A percentile compares a stretch with the other conserved stretches of the same genome.
phyloP scores from a whole-genome alignment of 2,888 invertebrate genomes.

The Arenicola marina region DNA sequence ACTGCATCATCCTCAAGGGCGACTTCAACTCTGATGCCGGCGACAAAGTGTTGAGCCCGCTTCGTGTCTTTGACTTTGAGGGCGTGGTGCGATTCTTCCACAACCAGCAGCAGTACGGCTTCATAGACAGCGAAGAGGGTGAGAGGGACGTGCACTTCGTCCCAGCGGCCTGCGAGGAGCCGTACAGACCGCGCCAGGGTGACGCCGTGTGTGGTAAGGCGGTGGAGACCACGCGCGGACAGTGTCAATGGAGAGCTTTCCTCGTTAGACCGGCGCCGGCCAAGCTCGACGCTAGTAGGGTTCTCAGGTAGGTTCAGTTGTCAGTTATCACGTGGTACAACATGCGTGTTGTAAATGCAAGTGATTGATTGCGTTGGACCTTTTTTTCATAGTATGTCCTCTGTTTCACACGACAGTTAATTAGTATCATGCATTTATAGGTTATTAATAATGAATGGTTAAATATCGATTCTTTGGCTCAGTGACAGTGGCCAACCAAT shows the following conservation, averaged over 20 bases:
- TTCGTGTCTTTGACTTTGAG: neutral
- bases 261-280: too few species aligned
- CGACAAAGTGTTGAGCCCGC: neutral
- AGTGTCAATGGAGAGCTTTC: conserved; percentile 2
- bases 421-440: too few species aligned
- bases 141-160: neutral
- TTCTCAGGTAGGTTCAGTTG: too few species aligned
- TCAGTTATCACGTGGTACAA: too few species aligned
- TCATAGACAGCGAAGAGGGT: neutral
- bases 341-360: too few species aligned
- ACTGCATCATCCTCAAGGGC: neutral
- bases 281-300: too few species aligned
- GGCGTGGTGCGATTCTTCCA: neutral
- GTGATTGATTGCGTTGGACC: too few species aligned
- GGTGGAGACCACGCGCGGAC: neutral
- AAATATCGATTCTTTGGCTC: too few species aligned
- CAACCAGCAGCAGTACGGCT: neutral
- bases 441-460: too few species aligned
- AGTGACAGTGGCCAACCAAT: too few species aligned
- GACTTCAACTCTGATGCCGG: neutral
- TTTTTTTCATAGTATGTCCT: too few species aligned
- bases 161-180: neutral
- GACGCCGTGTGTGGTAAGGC: neutral
- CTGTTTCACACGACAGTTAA: too few species aligned
- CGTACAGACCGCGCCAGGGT: neutral